These are phyloP conservation scores for Crocallis elinguaria DNA, from an alignment of 2,888 invertebrate species.

Conservation along the genomic window DNA sequence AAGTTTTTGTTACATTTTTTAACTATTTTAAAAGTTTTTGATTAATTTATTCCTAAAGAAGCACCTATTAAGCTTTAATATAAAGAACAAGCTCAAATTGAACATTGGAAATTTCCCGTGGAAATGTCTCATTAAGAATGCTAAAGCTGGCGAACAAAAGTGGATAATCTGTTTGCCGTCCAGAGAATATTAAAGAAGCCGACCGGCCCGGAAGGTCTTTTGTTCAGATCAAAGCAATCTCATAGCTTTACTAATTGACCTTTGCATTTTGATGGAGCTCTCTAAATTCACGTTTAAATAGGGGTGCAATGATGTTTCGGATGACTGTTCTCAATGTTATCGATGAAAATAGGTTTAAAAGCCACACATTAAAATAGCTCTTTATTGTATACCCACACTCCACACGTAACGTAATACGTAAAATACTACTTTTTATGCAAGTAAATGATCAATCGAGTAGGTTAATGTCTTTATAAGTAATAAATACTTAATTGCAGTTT, in stretches of 20 bases:
- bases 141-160: conserved; percentile 74
- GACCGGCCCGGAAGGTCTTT: conserved; percentile 64
- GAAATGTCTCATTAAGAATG: conserved; percentile 75
- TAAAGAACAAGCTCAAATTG: conserved; percentile 47
- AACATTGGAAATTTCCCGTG: conserved; percentile 61
- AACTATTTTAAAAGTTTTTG: not conserved
- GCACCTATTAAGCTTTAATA: conserved; percentile 44
- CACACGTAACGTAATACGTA: too few relatives aligned
- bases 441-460: too few relatives aligned
- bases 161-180: conserved; percentile 77
- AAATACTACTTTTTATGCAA: too few relatives aligned
- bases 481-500: too few relatives aligned
- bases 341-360: not conserved
- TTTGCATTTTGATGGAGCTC: conserved; percentile 65
- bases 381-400: too few relatives aligned
- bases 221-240: conserved; percentile 74
- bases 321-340: not conserved
- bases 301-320: conserved; percentile 2
- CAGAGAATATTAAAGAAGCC: conserved; percentile 74
- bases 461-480: too few relatives aligned
- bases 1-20: not conserved
- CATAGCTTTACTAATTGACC: conserved; percentile 70
- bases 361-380: too few relatives aligned
- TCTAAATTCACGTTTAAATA: conserved; percentile 30
- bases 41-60: conserved; percentile 16